These are phyloP conservation scores for Dromas ardeola DNA, from an alignment of 2,113 vertebrate genomes.

Conservation along the genomic window DNA sequence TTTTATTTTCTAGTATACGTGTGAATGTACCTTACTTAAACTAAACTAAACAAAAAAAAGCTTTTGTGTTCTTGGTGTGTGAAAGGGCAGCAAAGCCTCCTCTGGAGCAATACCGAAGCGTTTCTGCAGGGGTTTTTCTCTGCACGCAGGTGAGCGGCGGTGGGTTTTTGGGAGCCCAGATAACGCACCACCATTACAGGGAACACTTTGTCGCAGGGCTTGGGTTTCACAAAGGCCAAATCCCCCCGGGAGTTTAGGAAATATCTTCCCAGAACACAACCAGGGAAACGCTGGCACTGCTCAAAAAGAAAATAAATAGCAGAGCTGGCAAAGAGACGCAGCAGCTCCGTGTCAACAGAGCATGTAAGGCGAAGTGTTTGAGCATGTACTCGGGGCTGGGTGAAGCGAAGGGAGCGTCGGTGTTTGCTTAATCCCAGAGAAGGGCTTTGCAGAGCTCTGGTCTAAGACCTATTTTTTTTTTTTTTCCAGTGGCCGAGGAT, in stretches of 20 bases:
- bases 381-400: neutral
- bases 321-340: neutral
- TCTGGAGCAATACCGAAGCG: accelerated
- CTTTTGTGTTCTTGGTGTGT: accelerated
- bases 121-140: neutral
- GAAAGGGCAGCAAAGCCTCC: neutral
- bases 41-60: neutral
- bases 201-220: neutral
- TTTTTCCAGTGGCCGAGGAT: neutral
- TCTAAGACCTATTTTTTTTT: neutral
- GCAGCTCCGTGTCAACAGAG: neutral
- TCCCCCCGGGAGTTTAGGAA: neutral
- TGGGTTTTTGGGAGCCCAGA: neutral
- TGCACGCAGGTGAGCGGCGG: neutral
- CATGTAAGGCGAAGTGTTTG: neutral
- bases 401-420: neutral
- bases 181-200: neutral
- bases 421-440: neutral
- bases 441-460: neutral
- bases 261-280: conserved; percentile 16
- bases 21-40: neutral
- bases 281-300: neutral
- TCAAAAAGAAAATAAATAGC: neutral
- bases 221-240: neutral
- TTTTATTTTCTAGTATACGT: neutral